phyloP scores from a whole-genome alignment of 2,888 invertebrate species.

The Creontiades dilutus region DNA sequence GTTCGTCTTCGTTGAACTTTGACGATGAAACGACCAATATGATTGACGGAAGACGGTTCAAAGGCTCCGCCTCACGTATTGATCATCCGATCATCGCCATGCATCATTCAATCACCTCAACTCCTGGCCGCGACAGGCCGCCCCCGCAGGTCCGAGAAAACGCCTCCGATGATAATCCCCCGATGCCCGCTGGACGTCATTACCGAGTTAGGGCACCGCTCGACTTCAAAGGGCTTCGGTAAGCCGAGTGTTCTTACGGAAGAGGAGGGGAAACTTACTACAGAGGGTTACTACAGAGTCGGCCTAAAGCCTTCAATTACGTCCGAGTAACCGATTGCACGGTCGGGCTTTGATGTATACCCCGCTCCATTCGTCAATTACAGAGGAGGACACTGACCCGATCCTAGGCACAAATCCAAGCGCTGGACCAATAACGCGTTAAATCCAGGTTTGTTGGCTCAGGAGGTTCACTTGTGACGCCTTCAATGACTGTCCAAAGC shows the following conservation, averaged over 20 bases:
- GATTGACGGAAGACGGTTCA: not conserved
- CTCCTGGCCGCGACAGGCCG: not conserved
- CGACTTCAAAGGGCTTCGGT: not conserved
- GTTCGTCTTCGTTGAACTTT: not conserved
- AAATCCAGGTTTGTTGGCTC: no score
- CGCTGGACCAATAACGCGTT: not conserved
- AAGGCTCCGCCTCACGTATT: not conserved
- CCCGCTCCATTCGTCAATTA: not conserved
- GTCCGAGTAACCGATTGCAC: conserved; percentile 1
- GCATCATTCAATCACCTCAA: conserved; percentile 21
- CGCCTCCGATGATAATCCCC: not conserved
- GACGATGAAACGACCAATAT: not conserved
- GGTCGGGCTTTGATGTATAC: not conserved
- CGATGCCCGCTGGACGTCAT: not conserved
- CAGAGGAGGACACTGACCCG: not conserved
- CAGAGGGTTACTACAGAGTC: no score
- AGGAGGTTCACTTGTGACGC: no score
- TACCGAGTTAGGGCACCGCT: conserved; percentile 3
- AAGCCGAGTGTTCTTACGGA: not conserved
- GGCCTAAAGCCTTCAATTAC: not conserved
- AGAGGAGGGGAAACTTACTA: not conserved
- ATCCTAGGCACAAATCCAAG: not conserved
- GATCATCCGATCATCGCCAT: not conserved
- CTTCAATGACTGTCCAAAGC: no score
- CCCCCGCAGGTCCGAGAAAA: not conserved